These are phyloP conservation scores for Spodoptera littoralis DNA, from an alignment of 2,888 invertebrate species.

Conservation along the genomic window DNA sequence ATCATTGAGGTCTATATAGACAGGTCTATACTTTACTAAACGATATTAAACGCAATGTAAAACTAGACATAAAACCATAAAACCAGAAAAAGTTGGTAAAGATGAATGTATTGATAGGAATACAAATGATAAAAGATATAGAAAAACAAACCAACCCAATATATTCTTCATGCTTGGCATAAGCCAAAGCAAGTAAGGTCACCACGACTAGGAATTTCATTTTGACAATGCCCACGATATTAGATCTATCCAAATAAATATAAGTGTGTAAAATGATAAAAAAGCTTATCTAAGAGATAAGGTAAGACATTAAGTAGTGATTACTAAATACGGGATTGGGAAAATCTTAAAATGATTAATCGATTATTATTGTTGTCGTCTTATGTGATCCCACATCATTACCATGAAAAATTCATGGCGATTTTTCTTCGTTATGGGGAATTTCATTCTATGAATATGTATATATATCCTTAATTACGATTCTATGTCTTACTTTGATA, in stretches of 20 bases:
- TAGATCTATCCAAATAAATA: conserved; percentile 11
- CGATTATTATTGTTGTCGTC: background rate
- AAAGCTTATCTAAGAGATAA: conserved; percentile 22
- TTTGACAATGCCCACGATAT: conserved; percentile 2
- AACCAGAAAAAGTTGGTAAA: too few relatives aligned
- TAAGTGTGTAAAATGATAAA: conserved; percentile 12
- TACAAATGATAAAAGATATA: background rate
- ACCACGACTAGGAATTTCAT: conserved; percentile 42
- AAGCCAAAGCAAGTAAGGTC: conserved; percentile 62
- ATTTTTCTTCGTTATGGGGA: too few relatives aligned
- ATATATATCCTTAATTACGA: too few relatives aligned
- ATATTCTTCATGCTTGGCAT: conserved; percentile 77
- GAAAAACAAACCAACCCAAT: conserved; percentile 65
- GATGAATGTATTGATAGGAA: background rate
- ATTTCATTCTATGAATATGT: too few relatives aligned
- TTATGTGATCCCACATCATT: too few relatives aligned
- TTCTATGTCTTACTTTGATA: too few relatives aligned
- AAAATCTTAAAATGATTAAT: background rate
- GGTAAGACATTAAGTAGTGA: conserved; percentile 20
- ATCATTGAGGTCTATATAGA: too few relatives aligned
- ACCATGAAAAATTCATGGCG: too few relatives aligned
- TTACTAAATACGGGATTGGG: background rate
- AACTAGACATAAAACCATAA: too few relatives aligned
- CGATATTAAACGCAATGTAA: too few relatives aligned
- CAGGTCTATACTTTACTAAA: too few relatives aligned